Evolutionary conservation across 2,113 vertebrate species (phyloP), one percentile per base, ranked within the genome.

Genomic region (Euleptes europaea): DNA sequence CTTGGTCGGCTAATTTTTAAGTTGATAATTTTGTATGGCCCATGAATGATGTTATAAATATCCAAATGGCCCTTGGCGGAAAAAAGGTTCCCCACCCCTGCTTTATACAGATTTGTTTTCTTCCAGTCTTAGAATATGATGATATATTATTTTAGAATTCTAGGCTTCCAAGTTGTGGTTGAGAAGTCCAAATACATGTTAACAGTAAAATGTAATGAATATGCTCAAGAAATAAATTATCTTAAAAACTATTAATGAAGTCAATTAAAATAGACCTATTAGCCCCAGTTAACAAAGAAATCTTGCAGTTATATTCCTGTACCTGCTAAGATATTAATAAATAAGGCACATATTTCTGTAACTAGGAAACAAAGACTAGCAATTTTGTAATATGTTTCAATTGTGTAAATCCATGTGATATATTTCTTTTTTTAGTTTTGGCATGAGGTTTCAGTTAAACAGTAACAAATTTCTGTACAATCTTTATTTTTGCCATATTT

Each of bases 401-500:
- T 5, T 73, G 4, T 28, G 28, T 74, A n/a, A n/a, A 69, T 69
- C 33, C n/a, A 17, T 11, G 11, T 35, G 66, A 35, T 10, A 33
- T 12, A 67, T 76, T 84, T 76, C 1, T 13, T 78, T 78, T 60
- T 83, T 78, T 19, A 42, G 11, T 63, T 84, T 79, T 21, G 11
- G 31, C 9, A n/a, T 66, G 51, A 88, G 42, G 42, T 88, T 86
- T 63, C 65, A 80, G 71, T 33, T 15, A 60, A 76, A 66, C 5
- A 47, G 1, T 2, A 0, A 2, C 47, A 70, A 89, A 4, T 78
- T 89, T 77, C n/a, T 67, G 3, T 10, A 82, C 77, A 57, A 49
- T 66, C 82, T 23, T 33, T 84, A 79, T 71, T 75, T 88, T 90
- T 66, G 47, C 65, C 79, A 21, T 28, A 10, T 12, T 84, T 85